Conservation (phyloP, 2,797 vertebrate species). For the Denticeps clupeoides region DNA sequence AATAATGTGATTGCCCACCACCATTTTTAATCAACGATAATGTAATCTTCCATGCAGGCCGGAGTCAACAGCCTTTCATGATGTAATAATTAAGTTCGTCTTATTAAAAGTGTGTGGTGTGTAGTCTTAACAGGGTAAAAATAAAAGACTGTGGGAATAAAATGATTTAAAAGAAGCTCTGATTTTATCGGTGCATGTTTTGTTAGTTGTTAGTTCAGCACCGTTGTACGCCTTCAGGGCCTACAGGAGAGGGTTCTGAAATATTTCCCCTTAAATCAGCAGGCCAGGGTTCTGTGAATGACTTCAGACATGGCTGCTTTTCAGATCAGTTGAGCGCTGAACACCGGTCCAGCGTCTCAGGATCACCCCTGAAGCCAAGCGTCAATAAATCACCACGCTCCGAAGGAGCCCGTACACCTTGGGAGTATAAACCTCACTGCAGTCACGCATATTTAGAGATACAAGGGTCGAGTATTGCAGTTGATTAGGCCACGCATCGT, state of each 20-base stretch:
- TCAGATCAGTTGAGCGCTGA: conserved; percentile 51
- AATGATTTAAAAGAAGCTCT: too few relatives aligned
- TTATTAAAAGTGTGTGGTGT: too few relatives aligned
- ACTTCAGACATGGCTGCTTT: conserved; percentile 56
- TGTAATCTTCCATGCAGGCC: too few relatives aligned
- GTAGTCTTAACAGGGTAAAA: too few relatives aligned
- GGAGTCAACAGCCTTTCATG: too few relatives aligned
- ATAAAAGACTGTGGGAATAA: too few relatives aligned
- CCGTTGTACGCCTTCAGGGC: neutral
- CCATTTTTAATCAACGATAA: neutral
- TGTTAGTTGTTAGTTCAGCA: neutral
- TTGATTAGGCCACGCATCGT: conserved; percentile 42
- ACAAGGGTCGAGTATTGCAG: conserved; percentile 40
- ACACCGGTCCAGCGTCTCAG: conserved; percentile 45
- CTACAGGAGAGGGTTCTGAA: conserved; percentile 34
- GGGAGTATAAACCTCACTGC: conserved; percentile 48
- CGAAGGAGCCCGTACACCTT: conserved; percentile 47
- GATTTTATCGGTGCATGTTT: too few relatives aligned
- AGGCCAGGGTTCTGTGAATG: conserved; percentile 39
- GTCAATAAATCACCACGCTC: conserved; percentile 57
- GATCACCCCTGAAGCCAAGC: conserved; percentile 41
- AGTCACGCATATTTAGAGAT: conserved; percentile 51
- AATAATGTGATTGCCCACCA: conserved; percentile 2
- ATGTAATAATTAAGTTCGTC: too few relatives aligned
- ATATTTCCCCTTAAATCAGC: conserved; percentile 53